A percentile compares a stretch with the other conserved stretches of the same genome.
phyloP scores from a whole-genome alignment of 2,888 invertebrate species.

The Mamestra brassicae region DNA sequence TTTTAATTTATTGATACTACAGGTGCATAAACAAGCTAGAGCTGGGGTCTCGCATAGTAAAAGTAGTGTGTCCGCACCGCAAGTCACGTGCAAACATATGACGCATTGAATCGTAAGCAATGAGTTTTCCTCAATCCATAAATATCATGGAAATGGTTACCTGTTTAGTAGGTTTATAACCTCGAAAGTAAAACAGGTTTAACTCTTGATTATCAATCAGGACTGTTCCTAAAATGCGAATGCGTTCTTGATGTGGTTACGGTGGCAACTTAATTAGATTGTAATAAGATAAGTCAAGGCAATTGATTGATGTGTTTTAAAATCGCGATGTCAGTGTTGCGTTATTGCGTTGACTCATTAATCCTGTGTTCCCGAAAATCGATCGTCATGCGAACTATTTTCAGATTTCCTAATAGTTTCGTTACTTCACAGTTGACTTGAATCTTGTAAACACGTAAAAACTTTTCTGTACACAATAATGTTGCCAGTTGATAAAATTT shows the following conservation, averaged over 20 bases:
- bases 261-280: neutral
- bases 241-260: neutral
- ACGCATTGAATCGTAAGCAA: slow-evolving; percentile 28
- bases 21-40: neutral
- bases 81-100: slow-evolving; percentile 17
- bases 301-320: slow-evolving; percentile 16
- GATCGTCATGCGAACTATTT: slow-evolving; percentile 30
- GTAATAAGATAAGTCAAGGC: slow-evolving; percentile 19
- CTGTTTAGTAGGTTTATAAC: slow-evolving; percentile 10
- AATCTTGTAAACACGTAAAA: slow-evolving; percentile 49
- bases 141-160: slow-evolving; percentile 36
- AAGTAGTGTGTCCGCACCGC: neutral
- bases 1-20: neutral
- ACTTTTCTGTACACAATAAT: slow-evolving; percentile 60
- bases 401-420: slow-evolving; percentile 19
- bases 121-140: slow-evolving; percentile 46
- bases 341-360: slow-evolving; percentile 13
- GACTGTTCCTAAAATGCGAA: neutral
- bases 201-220: neutral
- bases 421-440: slow-evolving; percentile 27
- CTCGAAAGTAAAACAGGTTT: slow-evolving; percentile 6
- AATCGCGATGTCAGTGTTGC: slow-evolving; percentile 1
- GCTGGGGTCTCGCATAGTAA: neutral
- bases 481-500: slow-evolving; percentile 81
- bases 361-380: slow-evolving; percentile 27